Conservation (phyloP, 1,140 invertebrate genomes). For the Atta colombica region DNA sequence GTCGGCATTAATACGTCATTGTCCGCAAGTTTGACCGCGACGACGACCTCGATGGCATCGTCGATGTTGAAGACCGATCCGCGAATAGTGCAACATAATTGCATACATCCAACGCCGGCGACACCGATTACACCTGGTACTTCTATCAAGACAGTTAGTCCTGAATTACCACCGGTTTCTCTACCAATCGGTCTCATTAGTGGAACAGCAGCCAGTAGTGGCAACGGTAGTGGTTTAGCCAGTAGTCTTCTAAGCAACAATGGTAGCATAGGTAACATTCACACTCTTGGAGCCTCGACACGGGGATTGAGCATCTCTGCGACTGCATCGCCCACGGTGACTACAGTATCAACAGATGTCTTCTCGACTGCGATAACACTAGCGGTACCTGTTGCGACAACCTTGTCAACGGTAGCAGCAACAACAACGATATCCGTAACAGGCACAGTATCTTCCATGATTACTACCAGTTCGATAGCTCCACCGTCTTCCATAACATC, state of each 20-base stretch:
- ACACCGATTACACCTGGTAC: slow-evolving; percentile 85
- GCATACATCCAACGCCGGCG: slow-evolving; percentile 81
- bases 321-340: slow-evolving; percentile 5
- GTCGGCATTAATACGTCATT: slow-evolving; percentile 63
- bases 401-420: slow-evolving; percentile 60
- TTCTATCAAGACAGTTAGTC: slow-evolving; percentile 84
- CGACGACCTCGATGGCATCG: slow-evolving; percentile 51
- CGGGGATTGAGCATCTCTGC: slow-evolving; percentile 67
- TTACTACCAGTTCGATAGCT: slow-evolving; percentile 66
- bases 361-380: slow-evolving; percentile 63
- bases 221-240: slow-evolving; percentile 69
- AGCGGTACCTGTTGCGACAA: slow-evolving; percentile 46
- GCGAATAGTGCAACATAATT: slow-evolving; percentile 79
- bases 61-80: slow-evolving; percentile 75
- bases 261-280: slow-evolving; percentile 73
- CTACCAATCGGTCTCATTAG: slow-evolving; percentile 78
- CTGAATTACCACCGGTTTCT: slow-evolving; percentile 84
- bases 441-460: slow-evolving; percentile 54
- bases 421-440: slow-evolving; percentile 66
- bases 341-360: slow-evolving; percentile 10
- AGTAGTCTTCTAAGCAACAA: slow-evolving; percentile 74
- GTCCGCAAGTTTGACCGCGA: slow-evolving; percentile 59
- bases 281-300: slow-evolving; percentile 77
- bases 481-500: slow-evolving; percentile 71
- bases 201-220: slow-evolving; percentile 70